Evolutionary conservation across 2,797 vertebrate genomes (phyloP).

Genomic region (Danio albolineatus): DNA sequence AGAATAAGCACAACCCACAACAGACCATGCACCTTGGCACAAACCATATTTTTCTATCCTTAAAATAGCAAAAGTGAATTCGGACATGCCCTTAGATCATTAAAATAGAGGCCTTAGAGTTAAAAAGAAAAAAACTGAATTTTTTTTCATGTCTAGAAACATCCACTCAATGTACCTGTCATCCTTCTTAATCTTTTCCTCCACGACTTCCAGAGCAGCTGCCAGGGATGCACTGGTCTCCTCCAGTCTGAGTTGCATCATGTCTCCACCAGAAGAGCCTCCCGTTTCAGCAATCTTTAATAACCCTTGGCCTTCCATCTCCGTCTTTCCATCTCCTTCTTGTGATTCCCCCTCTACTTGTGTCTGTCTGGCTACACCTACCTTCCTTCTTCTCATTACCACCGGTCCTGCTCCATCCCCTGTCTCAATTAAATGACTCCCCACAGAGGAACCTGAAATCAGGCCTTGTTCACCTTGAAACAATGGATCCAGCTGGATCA

Average conservation of each 20-base stretch:
- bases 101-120: too few relatives aligned
- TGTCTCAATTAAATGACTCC: slow-evolving; percentile 31
- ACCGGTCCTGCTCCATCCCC: slow-evolving; percentile 39
- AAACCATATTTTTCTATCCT: too few relatives aligned
- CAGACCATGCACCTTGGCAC: too few relatives aligned
- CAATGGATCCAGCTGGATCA: background rate
- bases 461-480: slow-evolving; percentile 19
- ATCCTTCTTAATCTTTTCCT: slow-evolving; percentile 90
- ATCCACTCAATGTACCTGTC: slow-evolving; percentile 71
- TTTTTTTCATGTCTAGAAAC: background rate
- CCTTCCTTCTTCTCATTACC: slow-evolving; percentile 55
- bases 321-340: slow-evolving; percentile 29
- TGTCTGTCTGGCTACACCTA: slow-evolving; percentile 59
- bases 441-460: background rate
- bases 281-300: slow-evolving; percentile 55
- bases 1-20: too few relatives aligned
- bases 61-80: too few relatives aligned
- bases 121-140: background rate
- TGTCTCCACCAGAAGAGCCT: slow-evolving; percentile 12
- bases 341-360: slow-evolving; percentile 53
- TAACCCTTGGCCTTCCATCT: slow-evolving; percentile 35
- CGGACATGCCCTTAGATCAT: too few relatives aligned
- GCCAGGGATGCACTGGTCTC: slow-evolving; percentile 93
- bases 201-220: slow-evolving; percentile 89
- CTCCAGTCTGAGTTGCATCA: slow-evolving; percentile 78